Conservation (phyloP, 1,140 invertebrate genomes). For the Marisa cornuarietis region DNA sequence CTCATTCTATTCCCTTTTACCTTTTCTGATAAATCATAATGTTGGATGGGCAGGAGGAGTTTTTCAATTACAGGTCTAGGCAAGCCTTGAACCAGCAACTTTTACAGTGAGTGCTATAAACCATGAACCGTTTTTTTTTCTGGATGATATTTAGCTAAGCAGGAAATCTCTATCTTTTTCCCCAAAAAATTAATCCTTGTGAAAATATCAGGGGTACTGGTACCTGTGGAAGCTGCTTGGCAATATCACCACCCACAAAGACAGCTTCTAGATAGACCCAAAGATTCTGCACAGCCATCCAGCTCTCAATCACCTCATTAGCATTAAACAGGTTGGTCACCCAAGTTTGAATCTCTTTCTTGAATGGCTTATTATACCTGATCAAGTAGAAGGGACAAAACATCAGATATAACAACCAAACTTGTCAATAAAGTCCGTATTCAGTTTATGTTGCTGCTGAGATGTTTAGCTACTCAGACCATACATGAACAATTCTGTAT, state of each 20-base stretch:
- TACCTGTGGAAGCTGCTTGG: conserved; percentile 72
- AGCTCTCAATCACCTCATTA: conserved; percentile 63
- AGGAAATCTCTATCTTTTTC: not conserved
- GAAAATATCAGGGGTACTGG: not conserved
- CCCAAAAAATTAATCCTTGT: not conserved
- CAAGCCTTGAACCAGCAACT: not conserved
- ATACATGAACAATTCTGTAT: not conserved
- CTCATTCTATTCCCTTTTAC: too few relatives aligned
- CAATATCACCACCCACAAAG: conserved; percentile 66
- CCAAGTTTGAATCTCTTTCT: conserved; percentile 63
- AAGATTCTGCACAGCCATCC: conserved; percentile 64
- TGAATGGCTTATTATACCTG: conserved; percentile 65
- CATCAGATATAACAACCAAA: not conserved
- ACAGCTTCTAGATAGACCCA: conserved; percentile 66
- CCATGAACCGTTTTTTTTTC: too few relatives aligned
- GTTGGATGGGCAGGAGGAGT: too few relatives aligned
- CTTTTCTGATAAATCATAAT: too few relatives aligned
- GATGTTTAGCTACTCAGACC: not conserved
- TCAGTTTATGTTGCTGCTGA: too few relatives aligned
- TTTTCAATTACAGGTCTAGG: not conserved
- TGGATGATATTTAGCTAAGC: not conserved
- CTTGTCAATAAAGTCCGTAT: not conserved
- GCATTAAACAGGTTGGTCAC: conserved; percentile 61
- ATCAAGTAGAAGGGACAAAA: not conserved
- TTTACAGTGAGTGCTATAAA: too few relatives aligned